Conservation (phyloP, 1,140 invertebrate species). For the Cheumatopsyche charites region DNA sequence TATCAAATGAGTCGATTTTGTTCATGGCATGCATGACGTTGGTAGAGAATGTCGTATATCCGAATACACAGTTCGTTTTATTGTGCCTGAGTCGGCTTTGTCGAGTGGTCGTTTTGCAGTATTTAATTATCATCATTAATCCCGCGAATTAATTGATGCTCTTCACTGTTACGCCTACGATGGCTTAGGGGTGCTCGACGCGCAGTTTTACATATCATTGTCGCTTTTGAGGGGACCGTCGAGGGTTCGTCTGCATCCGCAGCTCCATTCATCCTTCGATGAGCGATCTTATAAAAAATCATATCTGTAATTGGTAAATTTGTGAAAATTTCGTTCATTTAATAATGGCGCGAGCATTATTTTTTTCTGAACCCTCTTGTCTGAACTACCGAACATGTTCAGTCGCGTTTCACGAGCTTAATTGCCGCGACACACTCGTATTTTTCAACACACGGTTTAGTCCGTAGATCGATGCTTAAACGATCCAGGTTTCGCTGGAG, state of each 20-base stretch:
- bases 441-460: neutral
- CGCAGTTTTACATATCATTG: slow-evolving; percentile 36
- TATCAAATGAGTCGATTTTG: no score
- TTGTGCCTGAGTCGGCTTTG: neutral
- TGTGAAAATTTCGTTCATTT: neutral
- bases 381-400: slow-evolving; percentile 20
- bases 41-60: no score
- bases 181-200: slow-evolving; percentile 21
- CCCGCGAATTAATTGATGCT: slow-evolving; percentile 34
- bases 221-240: slow-evolving; percentile 23
- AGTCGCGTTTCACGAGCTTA: slow-evolving; percentile 24
- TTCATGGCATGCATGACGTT: no score
- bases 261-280: slow-evolving; percentile 21
- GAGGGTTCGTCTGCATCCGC: slow-evolving; percentile 3
- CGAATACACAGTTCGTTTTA: no score
- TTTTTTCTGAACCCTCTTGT: neutral
- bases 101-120: slow-evolving; percentile 17
- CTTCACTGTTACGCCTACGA: slow-evolving; percentile 6
- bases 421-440: slow-evolving; percentile 17
- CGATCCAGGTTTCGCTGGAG: slow-evolving; percentile 21
- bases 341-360: neutral
- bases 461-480: slow-evolving; percentile 35
- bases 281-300: no score
- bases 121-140: slow-evolving; percentile 38
- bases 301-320: neutral